Evolutionary conservation across 2,888 invertebrate genomes (phyloP), one percentile per base, ranked within the genome.

Genomic region (Abrostola triplasia): DNA sequence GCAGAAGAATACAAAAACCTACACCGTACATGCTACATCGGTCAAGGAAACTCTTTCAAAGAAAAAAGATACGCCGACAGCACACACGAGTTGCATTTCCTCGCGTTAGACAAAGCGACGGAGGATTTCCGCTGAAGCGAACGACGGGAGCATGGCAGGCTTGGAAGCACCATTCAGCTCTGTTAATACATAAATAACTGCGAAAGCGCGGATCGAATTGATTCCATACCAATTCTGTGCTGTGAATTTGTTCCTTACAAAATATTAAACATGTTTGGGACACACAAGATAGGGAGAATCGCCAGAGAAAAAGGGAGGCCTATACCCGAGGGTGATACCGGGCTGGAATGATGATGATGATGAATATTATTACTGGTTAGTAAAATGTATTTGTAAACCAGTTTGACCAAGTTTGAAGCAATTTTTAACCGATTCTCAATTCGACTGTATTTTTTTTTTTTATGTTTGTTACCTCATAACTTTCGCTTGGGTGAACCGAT

Each of bases 71-170:
- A 7, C n/a, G 50, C 59, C 47, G 64, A 52, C 56, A 56, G 12
- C 44, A 54, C 59, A 64, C 42, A 61, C 12, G 75, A 56, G 59
- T 70, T 73, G 64, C 64, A 74, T 73, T 74, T 64, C 73, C 73
- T 59, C 44, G 36, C 38, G 13, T 56, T 38, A 57, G 24, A 73
- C 65, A 73, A 75, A 73, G 75, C 75, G 13, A 50, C n/a, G 5
- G 36, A 57, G 73, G 70, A 73, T 75, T 64, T 73, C 75, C 73
- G 75, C 24, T 56, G 13, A 24, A 70, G 60, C n/a, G 12, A 50
- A 37, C 50, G 44, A 9, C 13, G 44, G 44, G 13, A 44, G 44
- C 44, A 1, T 13, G 9, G 5, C 44, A 47, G 44, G 44, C 44
- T 9, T 13, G 9, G 8, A 24, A 9, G 13, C 13, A 47, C 44